Evolutionary conservation across 2,113 vertebrate species (phyloP), one percentile per base, ranked within the genome.

Genomic region (Sylvia atricapilla): DNA sequence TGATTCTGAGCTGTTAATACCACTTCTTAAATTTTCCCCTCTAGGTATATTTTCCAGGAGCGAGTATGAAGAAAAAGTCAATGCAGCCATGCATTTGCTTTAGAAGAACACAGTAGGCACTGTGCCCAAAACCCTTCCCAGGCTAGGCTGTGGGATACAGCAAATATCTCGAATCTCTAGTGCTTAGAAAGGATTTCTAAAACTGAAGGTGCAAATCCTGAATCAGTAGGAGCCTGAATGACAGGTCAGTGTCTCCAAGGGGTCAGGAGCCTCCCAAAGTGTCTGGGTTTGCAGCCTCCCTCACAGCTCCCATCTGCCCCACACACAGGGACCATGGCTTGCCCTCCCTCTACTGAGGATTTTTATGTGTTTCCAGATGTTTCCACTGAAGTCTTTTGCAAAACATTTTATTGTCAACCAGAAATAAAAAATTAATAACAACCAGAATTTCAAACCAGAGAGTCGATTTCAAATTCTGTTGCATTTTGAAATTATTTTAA

Each of bases 401-500:
- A 95, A 78, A 75, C 56, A 31, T 43, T 75, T 89, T 50, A 25
- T 47, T 81, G 72, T 78, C 73, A 84, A 52, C 67, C 60, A 75
- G 84, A 93, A 94, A 84, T 47, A 97, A 96, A 97, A 83, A 97
- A 96, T 90, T 90, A 97, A 50, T 88, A 97, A 76, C 84, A 97
- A 95, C 93, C 91, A 96, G 95, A 96, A 94, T 93, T 96, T 95
- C 62, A 69, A 89, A 96, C 82, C 35, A 60, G 94, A 82, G 35
- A 90, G 93, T 82, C 35, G 52, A 94, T 97, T 98, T 91, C 90
- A 94, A 96, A 96, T 97, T 93, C 89, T 94, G 76, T 96, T 84
- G 78, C 28, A 69, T 86, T 95, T 94, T 95, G 84, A 97, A 96
- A 97, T 95, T 85, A 95, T 89, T 97, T 97, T 97, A 89, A 93